Conservation (phyloP, 1,140 invertebrate genomes). For the Penaeus japonicus region DNA sequence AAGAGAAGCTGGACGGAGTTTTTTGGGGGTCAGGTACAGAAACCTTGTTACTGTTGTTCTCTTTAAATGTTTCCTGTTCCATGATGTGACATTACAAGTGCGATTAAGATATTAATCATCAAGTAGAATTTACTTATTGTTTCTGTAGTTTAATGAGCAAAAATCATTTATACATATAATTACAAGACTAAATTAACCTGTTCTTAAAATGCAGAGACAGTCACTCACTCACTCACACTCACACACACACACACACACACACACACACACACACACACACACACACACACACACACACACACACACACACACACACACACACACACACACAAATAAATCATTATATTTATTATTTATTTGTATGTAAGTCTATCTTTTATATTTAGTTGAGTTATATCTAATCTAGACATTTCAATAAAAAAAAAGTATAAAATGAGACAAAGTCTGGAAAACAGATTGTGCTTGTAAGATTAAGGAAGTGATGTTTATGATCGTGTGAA, state of each 20-base stretch:
- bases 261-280: neutral
- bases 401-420: neutral
- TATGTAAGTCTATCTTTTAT: no score
- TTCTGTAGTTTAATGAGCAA: constrained; percentile 2
- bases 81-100: no score
- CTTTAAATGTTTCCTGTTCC: neutral
- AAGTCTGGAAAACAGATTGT: constrained; percentile 6
- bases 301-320: neutral
- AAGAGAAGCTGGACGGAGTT: no score
- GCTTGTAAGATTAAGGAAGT: constrained; percentile 17
- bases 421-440: no score
- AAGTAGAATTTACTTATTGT: neutral
- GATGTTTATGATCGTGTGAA: constrained; percentile 39
- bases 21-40: no score
- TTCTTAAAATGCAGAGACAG: neutral
- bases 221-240: neutral
- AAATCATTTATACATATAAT: constrained; percentile 6
- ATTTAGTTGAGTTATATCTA: neutral
- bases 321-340: no score
- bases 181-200: neutral
- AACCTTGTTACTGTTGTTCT: neutral
- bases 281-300: neutral
- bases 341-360: no score
- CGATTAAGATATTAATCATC: no score
- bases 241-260: neutral